Evolutionary conservation across 2,797 vertebrate genomes (phyloP).

Genomic region (Pogonophryne albipinna): DNA sequence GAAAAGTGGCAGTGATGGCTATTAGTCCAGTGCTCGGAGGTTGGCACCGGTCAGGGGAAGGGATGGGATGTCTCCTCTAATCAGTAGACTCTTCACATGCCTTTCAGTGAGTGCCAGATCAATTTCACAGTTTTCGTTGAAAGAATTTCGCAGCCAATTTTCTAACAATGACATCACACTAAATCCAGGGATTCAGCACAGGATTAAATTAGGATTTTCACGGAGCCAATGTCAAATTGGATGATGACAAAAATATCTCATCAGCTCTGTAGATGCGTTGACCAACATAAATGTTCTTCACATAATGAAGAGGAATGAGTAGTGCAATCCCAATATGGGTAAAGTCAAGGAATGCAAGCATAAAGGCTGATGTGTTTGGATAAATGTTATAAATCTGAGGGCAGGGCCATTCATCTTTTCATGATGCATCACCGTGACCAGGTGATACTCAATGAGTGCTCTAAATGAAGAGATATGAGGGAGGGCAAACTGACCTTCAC

Average conservation of each 20-base stretch:
- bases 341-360: conserved; percentile 51
- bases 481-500: conserved; percentile 68
- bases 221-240: conserved; percentile 10
- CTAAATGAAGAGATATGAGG: conserved; percentile 78
- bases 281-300: conserved; percentile 6
- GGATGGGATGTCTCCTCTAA: conserved; percentile 74
- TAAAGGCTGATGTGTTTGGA: conserved; percentile 52
- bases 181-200: conserved; percentile 23
- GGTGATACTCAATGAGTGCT: conserved; percentile 59
- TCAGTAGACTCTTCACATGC: conserved; percentile 57
- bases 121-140: conserved; percentile 67
- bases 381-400: conserved; percentile 66
- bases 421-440: conserved; percentile 57
- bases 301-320: conserved; percentile 17
- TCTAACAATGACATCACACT: conserved; percentile 21
- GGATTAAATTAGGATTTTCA: conserved; percentile 28
- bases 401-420: conserved; percentile 60
- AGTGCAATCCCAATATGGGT: conserved; percentile 30
- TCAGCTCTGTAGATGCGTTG: conserved; percentile 30
- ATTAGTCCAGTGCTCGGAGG: conserved; percentile 47
- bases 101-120: conserved; percentile 70
- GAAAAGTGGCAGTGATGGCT: conserved; percentile 51
- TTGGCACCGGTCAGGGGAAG: conserved; percentile 57
- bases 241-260: conserved; percentile 9
- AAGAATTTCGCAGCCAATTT: conserved; percentile 46